Evolutionary conservation across 2,888 invertebrate species (phyloP).

Genomic region (Hipparchia semele): DNA sequence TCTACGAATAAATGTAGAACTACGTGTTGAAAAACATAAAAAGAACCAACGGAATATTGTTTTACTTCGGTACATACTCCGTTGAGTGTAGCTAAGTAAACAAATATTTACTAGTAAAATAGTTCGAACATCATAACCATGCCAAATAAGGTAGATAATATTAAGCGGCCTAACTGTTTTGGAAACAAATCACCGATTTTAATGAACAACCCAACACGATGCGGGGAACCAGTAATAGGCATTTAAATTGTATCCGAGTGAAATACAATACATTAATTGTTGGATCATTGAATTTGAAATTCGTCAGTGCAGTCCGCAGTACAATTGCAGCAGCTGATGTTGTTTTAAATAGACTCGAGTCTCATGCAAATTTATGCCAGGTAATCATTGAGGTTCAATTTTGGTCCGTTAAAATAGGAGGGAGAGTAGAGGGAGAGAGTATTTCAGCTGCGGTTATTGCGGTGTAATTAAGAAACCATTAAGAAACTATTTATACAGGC

Average conservation of each 20-base stretch:
- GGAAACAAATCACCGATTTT: slow-evolving; percentile 32
- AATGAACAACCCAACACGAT: slow-evolving; percentile 22
- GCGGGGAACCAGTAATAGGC: slow-evolving; percentile 21
- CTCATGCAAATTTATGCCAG: slow-evolving; percentile 4
- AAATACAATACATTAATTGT: slow-evolving; percentile 35
- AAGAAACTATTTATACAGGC: no score
- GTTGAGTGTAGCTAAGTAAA: no score
- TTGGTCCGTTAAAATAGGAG: background rate
- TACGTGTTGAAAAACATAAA: no score
- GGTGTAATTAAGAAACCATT: no score
- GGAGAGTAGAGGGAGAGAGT: background rate
- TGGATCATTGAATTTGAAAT: slow-evolving; percentile 36
- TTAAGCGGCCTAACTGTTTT: slow-evolving; percentile 26
- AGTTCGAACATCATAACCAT: background rate
- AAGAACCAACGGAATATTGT: no score
- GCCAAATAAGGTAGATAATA: background rate
- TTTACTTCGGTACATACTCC: no score
- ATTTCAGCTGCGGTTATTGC: no score
- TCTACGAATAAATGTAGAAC: no score
- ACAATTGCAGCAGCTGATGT: slow-evolving; percentile 7
- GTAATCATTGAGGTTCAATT: background rate
- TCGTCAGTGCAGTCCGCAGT: slow-evolving; percentile 29
- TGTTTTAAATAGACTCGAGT: slow-evolving; percentile 13
- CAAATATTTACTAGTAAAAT: no score
- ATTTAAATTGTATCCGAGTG: slow-evolving; percentile 33